Conservation (phyloP, 2,113 vertebrate genomes). For the Centropus unirufus region DNA sequence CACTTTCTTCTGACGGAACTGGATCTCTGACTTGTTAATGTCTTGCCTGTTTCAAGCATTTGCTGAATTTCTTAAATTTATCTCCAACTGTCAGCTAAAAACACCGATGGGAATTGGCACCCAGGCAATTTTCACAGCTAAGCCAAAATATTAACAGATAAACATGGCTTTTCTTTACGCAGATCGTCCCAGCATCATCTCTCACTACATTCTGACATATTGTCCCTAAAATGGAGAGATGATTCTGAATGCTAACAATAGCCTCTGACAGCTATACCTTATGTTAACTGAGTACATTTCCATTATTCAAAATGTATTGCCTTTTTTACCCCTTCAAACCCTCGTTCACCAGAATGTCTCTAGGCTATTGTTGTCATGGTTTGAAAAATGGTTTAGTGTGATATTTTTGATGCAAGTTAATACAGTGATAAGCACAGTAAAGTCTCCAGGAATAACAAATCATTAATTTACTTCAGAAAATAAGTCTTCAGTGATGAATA, state of each 20-base stretch:
- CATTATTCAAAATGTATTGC: constrained; percentile 64
- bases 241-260: neutral
- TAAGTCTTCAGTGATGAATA: constrained; percentile 72
- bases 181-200: neutral
- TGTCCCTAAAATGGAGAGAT: neutral
- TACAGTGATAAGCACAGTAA: constrained; percentile 76
- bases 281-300: constrained; percentile 61
- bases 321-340: constrained; percentile 28
- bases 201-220: neutral
- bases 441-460: constrained; percentile 73
- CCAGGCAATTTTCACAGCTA: neutral
- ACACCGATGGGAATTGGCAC: neutral
- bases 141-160: neutral
- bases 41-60: neutral
- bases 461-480: constrained; percentile 79
- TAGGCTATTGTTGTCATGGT: constrained; percentile 67
- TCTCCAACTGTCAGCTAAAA: neutral
- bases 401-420: constrained; percentile 77
- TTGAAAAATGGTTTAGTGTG: constrained; percentile 75
- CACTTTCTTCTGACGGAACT: neutral
- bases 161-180: neutral
- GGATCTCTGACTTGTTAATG: neutral
- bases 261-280: constrained; percentile 33
- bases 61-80: neutral
- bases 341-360: constrained; percentile 56